Evolutionary conservation across 2,888 invertebrate genomes (phyloP), one percentile per base, ranked within the genome.

Genomic region (Emmelina monodactyla): DNA sequence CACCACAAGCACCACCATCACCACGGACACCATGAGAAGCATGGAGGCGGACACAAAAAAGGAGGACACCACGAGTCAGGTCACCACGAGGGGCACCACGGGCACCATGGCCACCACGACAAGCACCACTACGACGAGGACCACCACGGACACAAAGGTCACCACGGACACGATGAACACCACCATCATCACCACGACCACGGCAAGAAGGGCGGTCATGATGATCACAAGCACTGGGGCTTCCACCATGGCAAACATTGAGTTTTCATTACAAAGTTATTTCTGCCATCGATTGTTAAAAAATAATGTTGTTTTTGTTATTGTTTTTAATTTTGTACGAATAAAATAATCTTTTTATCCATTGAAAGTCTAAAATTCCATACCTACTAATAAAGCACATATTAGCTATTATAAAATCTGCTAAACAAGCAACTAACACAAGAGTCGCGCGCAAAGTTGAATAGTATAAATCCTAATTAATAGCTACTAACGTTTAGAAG

Each of bases 61-160:
- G 91, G 91, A 13, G 88, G 86, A 14, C 87, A 88, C 53, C 88
- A 89, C 58, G 88, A 91, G 55, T 85, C 87, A 45, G 90, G 88
- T 2, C 86, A 89, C 55, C 88, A 91, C 62, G 88, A 88, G 41
- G 88, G 87, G 35, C 88, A 90, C 53, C 86, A 89, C 53, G 90
- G 89, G 34, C 87, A 91, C 57, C 88, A 90, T 52, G 90, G 88
- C 9, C 88, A 90, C 55, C 87, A 88, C 59, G 87, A 91, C 56
- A 91, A 92, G 61, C 88, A 88, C 41, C 91, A 91, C 56, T 84
- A 88, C 59, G 89, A 90, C 48, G 88, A 91, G 46, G 89, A 85
- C 46, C 89, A 92, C 58, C 88, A 91, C 55, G 91, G 87, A 1
- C 87, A 87, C 66, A 86, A 90, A 54, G 89, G 89, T n/a, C 88